Evolutionary conservation across 2,113 vertebrate genomes (phyloP).

Genomic region (Sardina pilchardus): DNA sequence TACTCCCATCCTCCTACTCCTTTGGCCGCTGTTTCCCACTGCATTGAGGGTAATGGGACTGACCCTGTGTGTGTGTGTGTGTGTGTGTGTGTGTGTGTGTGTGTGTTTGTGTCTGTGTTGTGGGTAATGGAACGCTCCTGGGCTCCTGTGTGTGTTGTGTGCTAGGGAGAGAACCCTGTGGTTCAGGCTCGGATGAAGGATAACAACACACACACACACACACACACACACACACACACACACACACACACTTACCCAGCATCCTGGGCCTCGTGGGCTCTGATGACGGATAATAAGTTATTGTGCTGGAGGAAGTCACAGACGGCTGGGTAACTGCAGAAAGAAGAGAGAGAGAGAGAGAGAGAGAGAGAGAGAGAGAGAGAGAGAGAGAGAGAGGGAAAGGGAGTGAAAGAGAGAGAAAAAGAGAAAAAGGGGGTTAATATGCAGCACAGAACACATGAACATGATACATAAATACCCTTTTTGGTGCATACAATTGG

Average conservation of each 20-base stretch:
- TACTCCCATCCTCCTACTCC: no score
- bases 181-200: no score
- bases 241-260: slow-evolving; percentile 83
- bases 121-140: no score
- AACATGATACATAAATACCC: no score
- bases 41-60: no score
- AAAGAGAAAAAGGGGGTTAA: background rate
- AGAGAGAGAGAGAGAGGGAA: background rate
- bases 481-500: no score
- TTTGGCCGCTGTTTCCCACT: no score
- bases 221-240: slow-evolving; percentile 48
- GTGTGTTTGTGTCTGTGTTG: background rate
- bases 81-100: slow-evolving; percentile 4
- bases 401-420: background rate
- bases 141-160: slow-evolving; percentile 3
- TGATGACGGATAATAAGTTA: slow-evolving; percentile 98
- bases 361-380: slow-evolving; percentile 19
- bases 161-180: background rate
- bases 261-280: slow-evolving; percentile 98
- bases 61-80: background rate
- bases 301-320: slow-evolving; percentile 99
- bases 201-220: no score
- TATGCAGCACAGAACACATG: no score
- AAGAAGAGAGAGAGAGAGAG: slow-evolving; percentile 21
- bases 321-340: slow-evolving; percentile 92